A percentile compares a stretch with the other conserved stretches of the same genome.
phyloP scores from a whole-genome alignment of 2,797 vertebrate genomes.

The Mionectes olivaceus region DNA sequence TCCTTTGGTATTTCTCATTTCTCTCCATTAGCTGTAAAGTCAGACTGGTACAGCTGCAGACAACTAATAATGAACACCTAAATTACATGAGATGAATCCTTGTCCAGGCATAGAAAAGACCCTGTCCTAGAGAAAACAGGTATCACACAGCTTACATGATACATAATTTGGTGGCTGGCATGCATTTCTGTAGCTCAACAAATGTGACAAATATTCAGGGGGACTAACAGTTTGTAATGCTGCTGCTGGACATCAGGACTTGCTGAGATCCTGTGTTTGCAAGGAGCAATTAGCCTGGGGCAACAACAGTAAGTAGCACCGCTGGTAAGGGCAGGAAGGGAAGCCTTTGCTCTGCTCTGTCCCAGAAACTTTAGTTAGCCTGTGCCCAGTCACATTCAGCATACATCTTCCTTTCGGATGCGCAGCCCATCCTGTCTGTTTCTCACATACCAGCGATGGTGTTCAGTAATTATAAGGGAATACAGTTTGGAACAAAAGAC shows the following conservation, averaged over 20 bases:
- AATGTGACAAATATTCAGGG: neutral
- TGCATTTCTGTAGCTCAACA: neutral
- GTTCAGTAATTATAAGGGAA: neutral
- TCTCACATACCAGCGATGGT: neutral
- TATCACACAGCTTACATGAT: neutral
- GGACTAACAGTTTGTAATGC: neutral
- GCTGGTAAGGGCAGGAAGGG: neutral
- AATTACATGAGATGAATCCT: neutral
- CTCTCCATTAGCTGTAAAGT: neutral
- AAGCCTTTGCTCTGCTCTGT: neutral
- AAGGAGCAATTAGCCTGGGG: neutral
- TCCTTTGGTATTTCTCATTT: neutral
- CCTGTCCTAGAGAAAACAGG: neutral
- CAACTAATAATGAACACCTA: neutral
- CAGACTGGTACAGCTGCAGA: neutral
- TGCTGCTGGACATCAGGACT: neutral
- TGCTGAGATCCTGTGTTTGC: neutral
- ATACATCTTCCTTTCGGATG: neutral
- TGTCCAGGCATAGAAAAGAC: neutral
- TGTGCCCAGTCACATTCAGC: neutral
- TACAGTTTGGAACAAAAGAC: neutral
- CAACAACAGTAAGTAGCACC: neutral
- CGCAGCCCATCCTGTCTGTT: neutral
- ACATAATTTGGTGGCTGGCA: neutral
- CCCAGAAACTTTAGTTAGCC: neutral